Conservation (phyloP, 2,797 vertebrate species). For the Spinus olivaceus region DNA sequence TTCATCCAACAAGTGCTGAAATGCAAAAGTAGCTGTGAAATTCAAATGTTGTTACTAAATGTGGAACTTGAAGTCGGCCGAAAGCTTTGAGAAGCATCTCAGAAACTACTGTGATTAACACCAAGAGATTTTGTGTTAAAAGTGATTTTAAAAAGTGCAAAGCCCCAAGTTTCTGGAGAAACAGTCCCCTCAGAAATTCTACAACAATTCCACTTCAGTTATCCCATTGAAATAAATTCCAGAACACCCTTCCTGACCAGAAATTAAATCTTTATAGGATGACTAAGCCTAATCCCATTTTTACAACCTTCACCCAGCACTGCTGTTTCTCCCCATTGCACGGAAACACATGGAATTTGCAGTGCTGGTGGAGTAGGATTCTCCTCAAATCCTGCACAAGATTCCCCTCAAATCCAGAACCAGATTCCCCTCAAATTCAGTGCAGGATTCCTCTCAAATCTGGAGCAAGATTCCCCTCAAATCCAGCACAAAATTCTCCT, state of each 20-base stretch:
- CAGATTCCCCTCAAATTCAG: neutral
- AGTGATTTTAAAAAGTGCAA: neutral
- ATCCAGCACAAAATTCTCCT: too few relatives aligned
- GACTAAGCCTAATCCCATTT: neutral
- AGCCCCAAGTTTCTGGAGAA: neutral
- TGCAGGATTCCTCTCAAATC: too few relatives aligned
- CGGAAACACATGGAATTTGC: rapidly evolving
- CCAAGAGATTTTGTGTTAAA: neutral
- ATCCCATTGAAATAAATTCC: neutral
- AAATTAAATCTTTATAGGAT: neutral
- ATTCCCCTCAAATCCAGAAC: neutral
- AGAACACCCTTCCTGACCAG: neutral
- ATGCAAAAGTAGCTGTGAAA: neutral
- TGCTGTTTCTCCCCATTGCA: rapidly evolving
- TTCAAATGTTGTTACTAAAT: neutral
- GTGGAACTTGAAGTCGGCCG: neutral
- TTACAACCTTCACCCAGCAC: neutral
- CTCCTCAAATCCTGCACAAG: neutral
- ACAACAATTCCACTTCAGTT: neutral
- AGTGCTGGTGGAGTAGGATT: neutral
- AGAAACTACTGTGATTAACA: neutral
- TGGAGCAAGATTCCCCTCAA: neutral
- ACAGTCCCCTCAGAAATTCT: neutral
- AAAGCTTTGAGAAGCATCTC: neutral
- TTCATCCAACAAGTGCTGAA: neutral